Conservation (phyloP, 1,140 invertebrate genomes). For the Arion vulgaris region DNA sequence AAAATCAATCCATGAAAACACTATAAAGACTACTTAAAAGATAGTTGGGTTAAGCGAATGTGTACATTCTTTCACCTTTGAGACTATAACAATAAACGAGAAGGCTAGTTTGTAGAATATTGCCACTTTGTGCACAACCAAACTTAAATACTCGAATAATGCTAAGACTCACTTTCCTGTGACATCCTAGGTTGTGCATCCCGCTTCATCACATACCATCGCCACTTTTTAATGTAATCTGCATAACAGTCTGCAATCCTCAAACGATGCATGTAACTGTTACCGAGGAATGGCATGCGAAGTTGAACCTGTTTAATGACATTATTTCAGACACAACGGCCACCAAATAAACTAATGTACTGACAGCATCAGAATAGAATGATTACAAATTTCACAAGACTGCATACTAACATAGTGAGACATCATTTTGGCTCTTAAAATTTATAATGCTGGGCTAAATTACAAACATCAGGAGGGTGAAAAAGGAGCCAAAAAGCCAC, state of each 20-base stretch:
- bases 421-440: not conserved
- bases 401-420: not conserved
- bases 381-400: too few species aligned
- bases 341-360: not conserved
- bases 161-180: not conserved
- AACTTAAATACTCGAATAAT: too few species aligned
- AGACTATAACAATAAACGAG: too few species aligned
- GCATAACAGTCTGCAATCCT: slow-evolving; percentile 20
- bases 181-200: not conserved
- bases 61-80: too few species aligned
- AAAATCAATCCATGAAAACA: too few species aligned
- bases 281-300: not conserved
- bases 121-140: too few species aligned
- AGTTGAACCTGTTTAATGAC: not conserved
- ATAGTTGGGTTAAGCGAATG: too few species aligned
- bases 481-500: too few species aligned
- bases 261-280: not conserved
- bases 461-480: too few species aligned
- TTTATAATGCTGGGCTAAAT: too few species aligned
- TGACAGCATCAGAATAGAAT: too few species aligned
- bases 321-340: not conserved
- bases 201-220: not conserved
- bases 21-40: too few species aligned
- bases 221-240: slow-evolving; percentile 25
- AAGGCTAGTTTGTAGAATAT: not conserved